These are phyloP conservation scores for Seriola aureovittata DNA, from an alignment of 2,113 vertebrate species.

Conservation along the genomic window DNA sequence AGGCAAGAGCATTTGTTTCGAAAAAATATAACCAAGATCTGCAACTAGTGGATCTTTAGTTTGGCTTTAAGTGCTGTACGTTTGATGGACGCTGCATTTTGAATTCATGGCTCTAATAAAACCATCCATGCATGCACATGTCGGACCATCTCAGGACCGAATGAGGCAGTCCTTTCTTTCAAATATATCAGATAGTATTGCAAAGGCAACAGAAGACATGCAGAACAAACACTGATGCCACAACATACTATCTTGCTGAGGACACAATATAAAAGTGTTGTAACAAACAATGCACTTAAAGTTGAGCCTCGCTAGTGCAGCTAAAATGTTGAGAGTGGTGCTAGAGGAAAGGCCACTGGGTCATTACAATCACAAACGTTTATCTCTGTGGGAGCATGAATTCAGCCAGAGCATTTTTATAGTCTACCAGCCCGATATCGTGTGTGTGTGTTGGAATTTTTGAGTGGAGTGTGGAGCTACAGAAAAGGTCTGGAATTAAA, in stretches of 20 bases:
- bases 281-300: neutral
- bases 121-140: neutral
- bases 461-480: neutral
- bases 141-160: neutral
- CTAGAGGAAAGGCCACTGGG: neutral
- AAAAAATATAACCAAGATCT: neutral
- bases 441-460: neutral
- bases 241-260: neutral
- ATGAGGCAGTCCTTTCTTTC: neutral
- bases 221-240: neutral
- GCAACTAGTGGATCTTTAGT: neutral
- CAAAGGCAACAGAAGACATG: neutral
- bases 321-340: neutral
- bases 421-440: neutral
- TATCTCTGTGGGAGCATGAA: neutral
- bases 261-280: neutral
- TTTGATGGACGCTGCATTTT: neutral
- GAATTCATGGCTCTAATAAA: neutral
- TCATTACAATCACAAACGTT: neutral
- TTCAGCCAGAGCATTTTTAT: neutral
- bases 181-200: neutral
- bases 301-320: neutral
- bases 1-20: conserved; percentile 16
- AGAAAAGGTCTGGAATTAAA: neutral
- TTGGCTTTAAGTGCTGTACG: neutral